Evolutionary conservation across 2,797 vertebrate species (phyloP).

Genomic region (Enteromius afrohamiltoni): DNA sequence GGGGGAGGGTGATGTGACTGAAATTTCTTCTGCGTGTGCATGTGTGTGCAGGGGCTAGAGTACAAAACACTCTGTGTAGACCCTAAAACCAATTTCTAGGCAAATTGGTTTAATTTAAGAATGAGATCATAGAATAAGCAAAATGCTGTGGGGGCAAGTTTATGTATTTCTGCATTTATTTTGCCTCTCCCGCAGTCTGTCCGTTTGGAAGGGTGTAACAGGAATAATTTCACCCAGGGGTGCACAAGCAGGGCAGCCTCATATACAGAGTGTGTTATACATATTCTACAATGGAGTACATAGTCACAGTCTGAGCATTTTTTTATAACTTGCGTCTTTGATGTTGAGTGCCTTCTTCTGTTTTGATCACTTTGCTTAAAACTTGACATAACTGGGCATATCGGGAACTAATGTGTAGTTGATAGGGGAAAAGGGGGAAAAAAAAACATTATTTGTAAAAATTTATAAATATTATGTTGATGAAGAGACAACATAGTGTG

Average conservation of each 20-base stretch:
- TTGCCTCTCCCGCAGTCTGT: conserved; percentile 72
- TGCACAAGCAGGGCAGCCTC: conserved; percentile 42
- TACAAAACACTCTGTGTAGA: conserved; percentile 83
- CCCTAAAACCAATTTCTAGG: conserved; percentile 87
- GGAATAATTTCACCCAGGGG: conserved; percentile 45
- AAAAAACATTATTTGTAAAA: neutral
- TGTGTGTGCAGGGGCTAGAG: conserved; percentile 74
- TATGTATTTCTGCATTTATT: conserved; percentile 78
- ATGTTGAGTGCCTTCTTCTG: conserved; percentile 4
- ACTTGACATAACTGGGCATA: conserved; percentile 25
- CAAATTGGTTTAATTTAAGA: conserved; percentile 89
- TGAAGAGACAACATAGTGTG: conserved; percentile 16
- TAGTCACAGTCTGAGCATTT: conserved; percentile 9
- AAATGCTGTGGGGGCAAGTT: conserved; percentile 81
- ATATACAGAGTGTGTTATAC: conserved; percentile 14
- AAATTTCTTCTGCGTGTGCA: conserved; percentile 60
- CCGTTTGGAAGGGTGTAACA: conserved; percentile 70
- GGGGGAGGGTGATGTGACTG: conserved; percentile 51
- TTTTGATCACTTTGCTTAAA: conserved; percentile 35
- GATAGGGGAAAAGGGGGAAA: too few species aligned
- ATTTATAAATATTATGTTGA: conserved; percentile 14
- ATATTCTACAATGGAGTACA: conserved; percentile 19
- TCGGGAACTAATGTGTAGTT: conserved; percentile 24
- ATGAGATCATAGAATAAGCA: conserved; percentile 86
- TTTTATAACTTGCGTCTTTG: conserved; percentile 41